Percentiles rank a stretch among this genome's conserved stretches.
Conservation (phyloP, 2,113 vertebrate species). For the Diadophis punctatus region DNA sequence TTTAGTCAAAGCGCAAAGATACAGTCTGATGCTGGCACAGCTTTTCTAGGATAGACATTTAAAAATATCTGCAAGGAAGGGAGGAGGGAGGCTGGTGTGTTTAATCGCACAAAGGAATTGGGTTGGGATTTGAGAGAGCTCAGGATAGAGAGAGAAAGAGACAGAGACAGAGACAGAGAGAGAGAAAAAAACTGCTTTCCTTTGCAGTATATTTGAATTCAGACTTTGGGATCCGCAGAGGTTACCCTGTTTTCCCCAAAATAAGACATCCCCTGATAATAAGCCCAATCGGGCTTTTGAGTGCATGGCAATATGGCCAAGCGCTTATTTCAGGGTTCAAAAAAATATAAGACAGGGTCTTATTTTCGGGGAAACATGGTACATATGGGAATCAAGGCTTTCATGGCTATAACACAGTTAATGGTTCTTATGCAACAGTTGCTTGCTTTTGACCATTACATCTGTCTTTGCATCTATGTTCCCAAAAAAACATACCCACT, state of each 20-base stretch:
- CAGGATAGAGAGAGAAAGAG: slow-evolving; percentile 12
- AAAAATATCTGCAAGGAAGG: slow-evolving; percentile 14
- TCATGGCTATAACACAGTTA: slow-evolving; percentile 17
- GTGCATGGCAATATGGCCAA: too few relatives aligned
- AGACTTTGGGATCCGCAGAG: slow-evolving; percentile 41
- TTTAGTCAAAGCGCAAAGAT: not conserved
- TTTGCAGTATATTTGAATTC: slow-evolving; percentile 36
- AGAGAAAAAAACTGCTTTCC: slow-evolving; percentile 36
- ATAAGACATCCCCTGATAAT: too few relatives aligned
- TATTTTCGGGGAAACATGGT: too few relatives aligned
- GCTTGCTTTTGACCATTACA: slow-evolving; percentile 33
- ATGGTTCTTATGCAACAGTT: slow-evolving; percentile 1
- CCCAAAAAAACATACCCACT: not conserved
- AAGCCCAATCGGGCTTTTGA: too few relatives aligned
- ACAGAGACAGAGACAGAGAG: slow-evolving; percentile 7
- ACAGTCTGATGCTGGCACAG: slow-evolving; percentile 22
- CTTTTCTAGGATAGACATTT: not conserved
- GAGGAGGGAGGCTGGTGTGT: not conserved
- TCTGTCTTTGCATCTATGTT: not conserved
- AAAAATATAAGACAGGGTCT: too few relatives aligned
- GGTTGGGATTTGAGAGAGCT: slow-evolving; percentile 33
- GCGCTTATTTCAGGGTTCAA: too few relatives aligned
- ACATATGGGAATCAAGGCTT: slow-evolving; percentile 24
- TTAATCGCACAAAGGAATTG: slow-evolving; percentile 33
- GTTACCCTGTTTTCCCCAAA: too few relatives aligned